These are phyloP conservation scores for Bombus sylvicola DNA, from an alignment of 1,140 invertebrate species.

Conservation along the genomic window DNA sequence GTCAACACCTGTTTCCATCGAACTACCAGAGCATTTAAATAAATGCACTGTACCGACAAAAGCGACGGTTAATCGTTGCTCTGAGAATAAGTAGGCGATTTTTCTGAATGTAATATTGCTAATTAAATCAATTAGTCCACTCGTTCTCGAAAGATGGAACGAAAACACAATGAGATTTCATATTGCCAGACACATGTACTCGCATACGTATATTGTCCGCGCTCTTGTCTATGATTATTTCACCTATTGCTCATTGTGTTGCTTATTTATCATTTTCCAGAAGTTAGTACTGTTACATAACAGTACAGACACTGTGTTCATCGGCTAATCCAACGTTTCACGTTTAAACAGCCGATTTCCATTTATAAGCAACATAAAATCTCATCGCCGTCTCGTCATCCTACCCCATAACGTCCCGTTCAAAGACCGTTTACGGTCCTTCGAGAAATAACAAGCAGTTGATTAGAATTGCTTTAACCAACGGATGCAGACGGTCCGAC, in stretches of 20 bases:
- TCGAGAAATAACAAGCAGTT: not conserved
- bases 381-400: not conserved
- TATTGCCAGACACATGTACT: too few relatives aligned
- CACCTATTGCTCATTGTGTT: not conserved
- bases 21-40: not conserved
- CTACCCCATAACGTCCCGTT: fast-evolving
- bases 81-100: too few relatives aligned
- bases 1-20: slow-evolving; percentile 22
- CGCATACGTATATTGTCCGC: too few relatives aligned
- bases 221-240: too few relatives aligned
- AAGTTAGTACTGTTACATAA: not conserved
- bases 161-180: too few relatives aligned
- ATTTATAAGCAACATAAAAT: not conserved
- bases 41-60: not conserved
- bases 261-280: not conserved
- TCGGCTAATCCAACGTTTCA: not conserved
- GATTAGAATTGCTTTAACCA: not conserved
- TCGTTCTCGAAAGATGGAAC: too few relatives aligned
- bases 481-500: not conserved
- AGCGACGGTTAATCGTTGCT: not conserved
- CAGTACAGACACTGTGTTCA: not conserved
- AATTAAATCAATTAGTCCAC: too few relatives aligned
- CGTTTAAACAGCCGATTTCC: too few relatives aligned
- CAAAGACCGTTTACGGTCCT: not conserved
- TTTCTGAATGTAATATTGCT: too few relatives aligned